Base-by-base conservation (phyloP, 2,888 invertebrate species). In the Alviniconcha strummeri region DNA sequence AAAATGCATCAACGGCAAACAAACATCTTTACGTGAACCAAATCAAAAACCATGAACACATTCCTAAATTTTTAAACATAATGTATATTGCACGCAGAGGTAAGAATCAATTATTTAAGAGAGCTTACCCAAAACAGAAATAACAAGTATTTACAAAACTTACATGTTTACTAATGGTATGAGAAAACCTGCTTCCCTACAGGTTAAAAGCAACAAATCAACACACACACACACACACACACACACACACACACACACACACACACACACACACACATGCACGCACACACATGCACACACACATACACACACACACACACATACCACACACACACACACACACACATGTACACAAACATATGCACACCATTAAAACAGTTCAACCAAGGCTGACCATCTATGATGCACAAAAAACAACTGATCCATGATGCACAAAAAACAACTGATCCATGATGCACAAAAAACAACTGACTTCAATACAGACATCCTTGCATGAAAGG, bases 291-390 rank as follows among this genome's bases (percentile, higher is more conserved):
- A 77, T 7, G 7, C 15, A 4, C 77, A 15, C 9, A 64, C 15
- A 0, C 71, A 36, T 36, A 36, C 3, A 3, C 36, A 36, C 36
- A 36, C 36, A 72, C 36, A 72, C 36, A 72, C 71, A 36, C 72
- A 72, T 5, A 17, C 36, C 72, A 72, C 72, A 72, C 72, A 72
- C 36, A 72, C 72, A 72, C 72, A 72, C 72, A 72, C 52, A 72
- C 52, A 72, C n/a, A 3, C 77, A 77, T 7, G 7, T 17, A 4
- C 77, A 15, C 9, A 64, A 71, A 0, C 71, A 36, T 36, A 36
- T 36, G 36, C 36, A 36, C 36, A 36, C 36, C 36, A 36, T 36
- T 36, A 36, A 36, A 36, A 36, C 36, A 36, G 36, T 36, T 36
- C 36, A 36, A 36, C 36, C 36, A 36, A 36, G 36, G 36, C 36